Conservation (phyloP, 2,797 vertebrate genomes). For the Arnoldichthys spilopterus region DNA sequence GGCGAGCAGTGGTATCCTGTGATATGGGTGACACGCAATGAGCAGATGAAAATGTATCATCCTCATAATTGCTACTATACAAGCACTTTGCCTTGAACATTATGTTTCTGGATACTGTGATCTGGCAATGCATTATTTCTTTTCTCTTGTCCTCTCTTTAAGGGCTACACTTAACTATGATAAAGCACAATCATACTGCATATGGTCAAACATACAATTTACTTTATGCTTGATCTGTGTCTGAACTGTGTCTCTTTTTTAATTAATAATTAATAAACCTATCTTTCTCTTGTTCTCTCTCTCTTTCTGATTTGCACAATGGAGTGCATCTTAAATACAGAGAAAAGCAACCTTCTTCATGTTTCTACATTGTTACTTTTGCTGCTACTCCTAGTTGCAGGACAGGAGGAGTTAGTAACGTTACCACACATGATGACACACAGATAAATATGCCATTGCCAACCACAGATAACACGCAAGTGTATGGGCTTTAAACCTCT, state of each 20-base stretch:
- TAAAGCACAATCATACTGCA: not conserved
- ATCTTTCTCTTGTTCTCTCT: not conserved
- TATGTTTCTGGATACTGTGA: not conserved
- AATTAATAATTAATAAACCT: not conserved
- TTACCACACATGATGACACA: too few species aligned
- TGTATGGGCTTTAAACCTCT: too few species aligned
- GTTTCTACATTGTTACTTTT: not conserved
- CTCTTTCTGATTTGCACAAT: not conserved
- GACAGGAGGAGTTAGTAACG: too few species aligned
- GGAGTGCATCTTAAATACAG: not conserved
- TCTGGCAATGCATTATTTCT: conserved; percentile 9
- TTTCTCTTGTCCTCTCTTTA: not conserved
- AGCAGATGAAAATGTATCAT: conserved; percentile 13
- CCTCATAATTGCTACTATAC: not conserved
- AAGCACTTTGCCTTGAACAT: not conserved
- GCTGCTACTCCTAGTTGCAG: too few species aligned
- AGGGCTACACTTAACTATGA: conserved; percentile 2
- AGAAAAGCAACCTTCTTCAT: not conserved
- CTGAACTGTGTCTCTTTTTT: not conserved
- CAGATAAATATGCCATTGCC: too few species aligned
- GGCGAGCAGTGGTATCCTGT: not conserved
- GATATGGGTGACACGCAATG: conserved; percentile 7
- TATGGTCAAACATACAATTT: not conserved
- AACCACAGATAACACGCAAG: too few species aligned
- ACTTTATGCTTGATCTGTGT: not conserved